Base-by-base conservation (phyloP, 2,113 vertebrate genomes). In the Penelope pileata region DNA sequence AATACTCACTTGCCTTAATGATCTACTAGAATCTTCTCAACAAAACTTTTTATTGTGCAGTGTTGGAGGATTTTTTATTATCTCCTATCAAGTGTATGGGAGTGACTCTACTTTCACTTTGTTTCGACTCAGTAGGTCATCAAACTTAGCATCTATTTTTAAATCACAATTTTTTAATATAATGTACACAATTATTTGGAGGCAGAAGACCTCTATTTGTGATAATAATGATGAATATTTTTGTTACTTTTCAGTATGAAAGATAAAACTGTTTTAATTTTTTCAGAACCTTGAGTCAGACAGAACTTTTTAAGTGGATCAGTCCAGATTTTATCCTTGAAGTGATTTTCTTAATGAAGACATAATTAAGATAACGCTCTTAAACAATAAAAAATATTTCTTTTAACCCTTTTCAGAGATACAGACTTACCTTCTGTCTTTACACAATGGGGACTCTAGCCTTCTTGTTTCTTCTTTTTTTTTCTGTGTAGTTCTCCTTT, bases 11-110 rank as follows among this genome's bases (percentile, higher is more conserved):
- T 66, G 26, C 32, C 23, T 68, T 73, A 34, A 5, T 36, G 68
- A 45, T 59, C 12, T 13, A 9, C 7, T 50, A 2, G 5, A 54
- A 74, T 23, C 21, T 74, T 59, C 27, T 32, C 24, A 64, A 6
- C 26, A 64, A 51, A 6, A 12, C 72, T 3, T 36, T 42, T 22
- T 48, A 21, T 9, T 85, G 7, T 18, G 36, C 15, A 59, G 6
- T 62, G 8, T 34, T 4, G 2, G 27, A 38, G 7, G 9, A 70
- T 2, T 45, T 76, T n/a, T 72, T 50, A 9, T 82, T 4, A 30
- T n/a, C 8, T 56, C 27, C 53, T 6, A 11, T 69, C 6, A 60
- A 2, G 10, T 43, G 5, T 5, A 40, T 72, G 18, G 1, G 1
- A 0, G 2, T 69, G 3, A 2, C 23, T 54, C 16, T 72, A 30